phyloP scores from a whole-genome alignment of 2,888 invertebrate species.

The Helleia helle region DNA sequence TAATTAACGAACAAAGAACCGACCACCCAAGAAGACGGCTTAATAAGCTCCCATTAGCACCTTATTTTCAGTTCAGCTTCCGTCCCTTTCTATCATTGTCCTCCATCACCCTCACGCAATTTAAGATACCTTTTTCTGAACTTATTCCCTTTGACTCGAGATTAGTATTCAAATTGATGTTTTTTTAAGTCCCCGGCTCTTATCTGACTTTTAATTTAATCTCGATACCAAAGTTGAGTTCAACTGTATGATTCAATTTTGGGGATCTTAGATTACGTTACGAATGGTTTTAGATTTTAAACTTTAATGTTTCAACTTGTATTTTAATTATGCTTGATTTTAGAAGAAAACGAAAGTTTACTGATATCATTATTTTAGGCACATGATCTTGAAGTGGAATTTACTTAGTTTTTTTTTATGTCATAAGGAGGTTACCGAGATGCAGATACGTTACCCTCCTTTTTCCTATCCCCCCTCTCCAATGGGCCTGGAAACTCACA shows the following conservation, averaged over 20 bases:
- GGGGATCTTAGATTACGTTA: no score
- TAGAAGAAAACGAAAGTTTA: no score
- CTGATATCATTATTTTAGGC: no score
- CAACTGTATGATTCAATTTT: slow-evolving; percentile 14
- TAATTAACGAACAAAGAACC: slow-evolving; percentile 65
- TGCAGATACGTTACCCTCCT: no score
- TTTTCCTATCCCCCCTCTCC: no score
- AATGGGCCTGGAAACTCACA: no score
- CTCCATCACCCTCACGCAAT: neutral
- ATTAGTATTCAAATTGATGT: slow-evolving; percentile 70
- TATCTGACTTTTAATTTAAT: slow-evolving; percentile 58
- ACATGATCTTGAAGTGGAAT: no score
- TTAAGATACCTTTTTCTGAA: slow-evolving; percentile 45
- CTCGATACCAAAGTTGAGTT: slow-evolving; percentile 29
- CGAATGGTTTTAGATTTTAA: no score
- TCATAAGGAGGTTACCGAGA: no score
- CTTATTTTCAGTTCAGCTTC: slow-evolving; percentile 71
- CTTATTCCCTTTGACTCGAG: slow-evolving; percentile 70
- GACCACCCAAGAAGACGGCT: slow-evolving; percentile 73
- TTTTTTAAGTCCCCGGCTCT: slow-evolving; percentile 51
- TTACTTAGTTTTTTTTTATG: no score
- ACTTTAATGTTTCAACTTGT: no score
- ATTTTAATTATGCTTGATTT: no score
- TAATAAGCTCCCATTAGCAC: slow-evolving; percentile 74
- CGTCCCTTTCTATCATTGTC: slow-evolving; percentile 29